Evolutionary conservation across 2,113 vertebrate genomes (phyloP).

Genomic region (Cyphomyrus plagiostoma): DNA sequence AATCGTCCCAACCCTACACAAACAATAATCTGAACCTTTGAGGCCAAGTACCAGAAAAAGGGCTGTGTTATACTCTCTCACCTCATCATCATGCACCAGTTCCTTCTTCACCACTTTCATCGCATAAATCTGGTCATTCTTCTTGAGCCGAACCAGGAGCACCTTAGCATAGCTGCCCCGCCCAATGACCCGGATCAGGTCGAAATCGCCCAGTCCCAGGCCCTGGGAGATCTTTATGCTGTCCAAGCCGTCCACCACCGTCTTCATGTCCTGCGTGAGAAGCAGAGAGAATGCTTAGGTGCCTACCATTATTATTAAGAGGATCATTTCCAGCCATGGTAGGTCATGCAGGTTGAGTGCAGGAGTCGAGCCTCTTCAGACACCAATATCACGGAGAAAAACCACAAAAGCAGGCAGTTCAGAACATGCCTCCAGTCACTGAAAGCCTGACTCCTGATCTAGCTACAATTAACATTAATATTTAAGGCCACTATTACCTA

Average conservation of each 20-base stretch:
- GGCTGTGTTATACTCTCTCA: conserved; percentile 42
- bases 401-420: background rate
- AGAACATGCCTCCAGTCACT: background rate
- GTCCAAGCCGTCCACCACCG: conserved; percentile 89
- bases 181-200: conserved; percentile 90
- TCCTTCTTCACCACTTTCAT: conserved; percentile 99
- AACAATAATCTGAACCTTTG: background rate
- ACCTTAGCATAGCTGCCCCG: conserved; percentile 97
- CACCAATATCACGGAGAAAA: background rate
- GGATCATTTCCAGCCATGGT: background rate
- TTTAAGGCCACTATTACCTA: background rate
- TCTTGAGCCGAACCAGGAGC: conserved; percentile 90
- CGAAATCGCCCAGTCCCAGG: conserved; percentile 86
- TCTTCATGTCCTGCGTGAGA: conserved; percentile 73
- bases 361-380: background rate
- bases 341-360: background rate
- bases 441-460: background rate
- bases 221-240: conserved; percentile 89
- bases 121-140: conserved; percentile 86
- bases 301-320: background rate
- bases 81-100: conserved; percentile 94
- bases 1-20: background rate
- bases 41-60: background rate
- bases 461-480: background rate
- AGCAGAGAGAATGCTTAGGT: background rate